A percentile compares a stretch with the other conserved stretches of the same genome.
Conservation (phyloP, 2,797 vertebrate species). For the Characodon lateralis region DNA sequence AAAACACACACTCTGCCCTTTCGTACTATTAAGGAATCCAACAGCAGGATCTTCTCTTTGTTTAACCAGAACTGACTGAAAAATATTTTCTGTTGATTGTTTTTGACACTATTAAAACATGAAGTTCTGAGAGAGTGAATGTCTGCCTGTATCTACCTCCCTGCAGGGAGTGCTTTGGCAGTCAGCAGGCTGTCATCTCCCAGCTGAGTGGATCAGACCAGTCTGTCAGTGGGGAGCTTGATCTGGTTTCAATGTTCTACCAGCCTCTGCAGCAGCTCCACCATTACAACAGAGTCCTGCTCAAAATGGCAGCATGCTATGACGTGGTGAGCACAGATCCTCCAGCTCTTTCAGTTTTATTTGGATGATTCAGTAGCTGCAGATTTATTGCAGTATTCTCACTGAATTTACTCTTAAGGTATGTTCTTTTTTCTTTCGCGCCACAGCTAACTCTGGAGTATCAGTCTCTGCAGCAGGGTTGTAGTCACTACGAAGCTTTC, state of each 20-base stretch:
- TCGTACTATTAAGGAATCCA: background rate
- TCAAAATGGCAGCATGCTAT: slow-evolving; percentile 92
- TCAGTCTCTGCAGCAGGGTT: slow-evolving; percentile 88
- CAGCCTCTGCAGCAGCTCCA: slow-evolving; percentile 90
- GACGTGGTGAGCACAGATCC: slow-evolving; percentile 87
- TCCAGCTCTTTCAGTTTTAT: background rate
- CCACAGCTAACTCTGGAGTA: slow-evolving; percentile 88
- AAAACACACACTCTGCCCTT: slow-evolving; percentile 1
- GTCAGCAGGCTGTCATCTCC: slow-evolving; percentile 82
- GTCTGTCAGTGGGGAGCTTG: slow-evolving; percentile 74
- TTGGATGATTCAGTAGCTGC: background rate
- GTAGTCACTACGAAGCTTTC: slow-evolving; percentile 86
- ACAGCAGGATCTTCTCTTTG: background rate
- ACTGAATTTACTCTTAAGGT: slow-evolving; percentile 1
- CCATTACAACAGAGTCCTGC: slow-evolving; percentile 86
- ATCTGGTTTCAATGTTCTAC: slow-evolving; percentile 86
- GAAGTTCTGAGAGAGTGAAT: background rate
- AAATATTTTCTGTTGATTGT: background rate
- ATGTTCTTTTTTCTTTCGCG: slow-evolving; percentile 6
- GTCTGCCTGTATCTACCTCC: slow-evolving; percentile 9
- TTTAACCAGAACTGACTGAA: background rate
- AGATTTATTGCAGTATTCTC: background rate
- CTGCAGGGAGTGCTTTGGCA: slow-evolving; percentile 87
- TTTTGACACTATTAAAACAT: background rate
- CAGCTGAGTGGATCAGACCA: slow-evolving; percentile 81